Base-by-base conservation (phyloP, 2,797 vertebrate genomes). In the Silurus aristotelis region DNA sequence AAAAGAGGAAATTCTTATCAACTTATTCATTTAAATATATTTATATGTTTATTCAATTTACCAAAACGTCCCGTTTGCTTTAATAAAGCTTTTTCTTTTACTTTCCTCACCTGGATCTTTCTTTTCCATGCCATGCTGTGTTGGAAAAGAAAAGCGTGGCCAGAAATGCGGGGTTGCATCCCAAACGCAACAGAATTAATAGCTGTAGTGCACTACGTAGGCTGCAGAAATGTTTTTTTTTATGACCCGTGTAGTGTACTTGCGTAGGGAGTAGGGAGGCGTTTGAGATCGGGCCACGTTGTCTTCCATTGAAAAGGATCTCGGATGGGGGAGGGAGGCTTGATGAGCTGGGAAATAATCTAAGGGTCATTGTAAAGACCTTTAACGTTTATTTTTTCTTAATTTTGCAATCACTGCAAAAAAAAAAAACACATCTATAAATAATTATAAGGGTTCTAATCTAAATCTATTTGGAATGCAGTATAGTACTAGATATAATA, bases 251-350 rank as follows among this genome's bases (percentile, higher is more conserved):
- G 10, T 20, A 82, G 80, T 56, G 80, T 25, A 0, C 66, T 0
- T 7, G 66, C 12, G 66, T 58, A 70, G 80, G 17, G 64, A 68
- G 1, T 0, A 56, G 17, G 48, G 15, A 13, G 25, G 64, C 25
- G 52, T 58, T 82, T 82, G 48, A 7, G 48, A 22, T 38, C 3
- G 48, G 10, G 64, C 66, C 80, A 70, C 48, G 80, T 82, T 58
- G 64, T 82, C 80, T 68, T 31, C 64, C 17, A 38, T 82, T 67
- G 80, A 70, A 82, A 66, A 70, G 80, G 64, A 58, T 22, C 56
- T 82, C 38, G 64, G 66, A 38, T 56, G 80, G 80, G 80, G 80
- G 80, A 82, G 66, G 80, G 80, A 82, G 43, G 14, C 66, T 43
- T 27, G 13, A 2, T 13, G 72, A 12, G 5, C 3, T 1, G 38